phyloP scores from a whole-genome alignment of 1,140 invertebrate species.

The Daktulosphaira vitifoliae region DNA sequence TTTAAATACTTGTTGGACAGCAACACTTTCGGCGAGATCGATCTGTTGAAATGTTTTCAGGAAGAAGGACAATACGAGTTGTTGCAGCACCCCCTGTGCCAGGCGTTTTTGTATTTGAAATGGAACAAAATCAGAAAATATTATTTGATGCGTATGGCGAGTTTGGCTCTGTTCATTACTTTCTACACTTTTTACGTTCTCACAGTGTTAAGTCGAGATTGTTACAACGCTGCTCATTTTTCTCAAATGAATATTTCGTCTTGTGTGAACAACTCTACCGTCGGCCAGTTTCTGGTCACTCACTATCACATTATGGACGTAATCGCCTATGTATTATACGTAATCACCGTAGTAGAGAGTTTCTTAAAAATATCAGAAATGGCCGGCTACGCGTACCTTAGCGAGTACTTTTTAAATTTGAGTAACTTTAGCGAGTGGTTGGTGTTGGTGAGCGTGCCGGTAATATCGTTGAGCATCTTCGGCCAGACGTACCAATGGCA shows the following conservation, averaged over 20 bases:
- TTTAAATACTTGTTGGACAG: slow-evolving; percentile 68
- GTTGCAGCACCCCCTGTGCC: slow-evolving; percentile 68
- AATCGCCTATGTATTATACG: slow-evolving; percentile 60
- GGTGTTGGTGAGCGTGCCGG: slow-evolving; percentile 68
- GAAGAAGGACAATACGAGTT: slow-evolving; percentile 76
- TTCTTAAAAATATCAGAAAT: slow-evolving; percentile 66
- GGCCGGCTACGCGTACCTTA: slow-evolving; percentile 63
- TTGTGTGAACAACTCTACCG: slow-evolving; percentile 42
- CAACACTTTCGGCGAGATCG: slow-evolving; percentile 66
- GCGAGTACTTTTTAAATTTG: slow-evolving; percentile 66
- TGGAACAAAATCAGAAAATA: slow-evolving; percentile 85
- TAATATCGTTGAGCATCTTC: slow-evolving; percentile 64
- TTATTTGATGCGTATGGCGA: slow-evolving; percentile 65
- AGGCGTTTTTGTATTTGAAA: slow-evolving; percentile 72
- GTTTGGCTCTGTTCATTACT: slow-evolving; percentile 69
- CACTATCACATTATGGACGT: not conserved
- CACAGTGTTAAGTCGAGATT: slow-evolving; percentile 64
- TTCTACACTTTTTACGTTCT: slow-evolving; percentile 67
- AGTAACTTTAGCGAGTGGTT: slow-evolving; percentile 79
- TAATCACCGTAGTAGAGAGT: slow-evolving; percentile 64
- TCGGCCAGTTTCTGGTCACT: not conserved
- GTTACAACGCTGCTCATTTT: slow-evolving; percentile 59
- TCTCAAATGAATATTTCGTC: slow-evolving; percentile 35
- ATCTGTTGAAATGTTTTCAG: slow-evolving; percentile 70
- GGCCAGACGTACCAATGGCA: slow-evolving; percentile 73